These are phyloP conservation scores for Meandrina meandrites DNA, from an alignment of 92 coral and sea anemone genomes.

Conservation along the genomic window DNA sequence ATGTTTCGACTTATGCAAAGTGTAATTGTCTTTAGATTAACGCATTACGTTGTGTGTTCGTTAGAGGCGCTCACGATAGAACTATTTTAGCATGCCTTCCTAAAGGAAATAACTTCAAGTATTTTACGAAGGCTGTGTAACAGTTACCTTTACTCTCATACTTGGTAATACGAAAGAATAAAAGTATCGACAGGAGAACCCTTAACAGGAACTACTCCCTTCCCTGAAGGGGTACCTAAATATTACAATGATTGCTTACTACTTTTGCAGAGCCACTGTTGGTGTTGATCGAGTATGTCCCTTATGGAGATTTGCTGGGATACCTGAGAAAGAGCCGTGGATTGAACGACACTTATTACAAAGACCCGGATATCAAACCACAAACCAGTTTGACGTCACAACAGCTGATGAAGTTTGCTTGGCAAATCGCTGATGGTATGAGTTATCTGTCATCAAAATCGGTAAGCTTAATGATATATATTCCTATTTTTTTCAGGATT, in stretches of 20 bases:
- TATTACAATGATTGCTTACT: not conserved
- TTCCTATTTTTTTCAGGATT: not conserved
- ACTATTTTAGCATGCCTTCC: too few species aligned
- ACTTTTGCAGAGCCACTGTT: not conserved
- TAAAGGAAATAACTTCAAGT: too few species aligned
- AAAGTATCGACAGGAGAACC: too few species aligned
- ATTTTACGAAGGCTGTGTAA: too few species aligned
- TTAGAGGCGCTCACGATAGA: too few species aligned
- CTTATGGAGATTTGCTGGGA: slow-evolving; percentile 9
- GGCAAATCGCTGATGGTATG: slow-evolving; percentile 18
- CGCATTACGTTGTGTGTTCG: too few species aligned
- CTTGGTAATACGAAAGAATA: too few species aligned
- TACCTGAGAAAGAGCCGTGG: slow-evolving; percentile 7
- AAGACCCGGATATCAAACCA: slow-evolving; percentile 14
- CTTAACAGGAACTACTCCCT: too few species aligned
- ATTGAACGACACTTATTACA: not conserved
- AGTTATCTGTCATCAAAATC: slow-evolving; percentile 3
- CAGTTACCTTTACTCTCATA: too few species aligned
- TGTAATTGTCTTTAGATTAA: too few species aligned
- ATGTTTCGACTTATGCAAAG: too few species aligned
- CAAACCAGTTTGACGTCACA: not conserved
- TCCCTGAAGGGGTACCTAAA: too few species aligned
- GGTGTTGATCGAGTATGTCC: not conserved
- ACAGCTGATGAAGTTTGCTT: slow-evolving; percentile 18
- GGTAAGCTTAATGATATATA: not conserved